These are phyloP conservation scores for Camponotus floridanus DNA, from an alignment of 1,140 invertebrate genomes.

Conservation along the genomic window DNA sequence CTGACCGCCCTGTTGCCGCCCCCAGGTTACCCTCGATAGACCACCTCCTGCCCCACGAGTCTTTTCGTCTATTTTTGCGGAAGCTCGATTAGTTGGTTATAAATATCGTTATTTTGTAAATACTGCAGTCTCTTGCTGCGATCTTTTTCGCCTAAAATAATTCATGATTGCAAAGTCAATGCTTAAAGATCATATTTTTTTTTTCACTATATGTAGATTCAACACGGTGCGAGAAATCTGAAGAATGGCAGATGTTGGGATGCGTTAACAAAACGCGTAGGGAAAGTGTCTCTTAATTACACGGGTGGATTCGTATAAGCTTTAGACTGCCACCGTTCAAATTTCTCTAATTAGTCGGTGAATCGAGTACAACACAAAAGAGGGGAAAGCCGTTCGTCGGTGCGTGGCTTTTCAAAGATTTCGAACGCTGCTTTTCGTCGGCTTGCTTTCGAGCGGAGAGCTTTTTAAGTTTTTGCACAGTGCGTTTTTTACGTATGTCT, in stretches of 20 bases:
- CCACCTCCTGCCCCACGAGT: slow-evolving; percentile 78
- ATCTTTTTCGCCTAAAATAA: not conserved
- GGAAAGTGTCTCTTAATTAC: not conserved
- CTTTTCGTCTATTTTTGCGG: not conserved
- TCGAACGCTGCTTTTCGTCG: not conserved
- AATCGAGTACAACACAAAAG: slow-evolving; percentile 20
- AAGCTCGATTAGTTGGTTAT: slow-evolving; percentile 23
- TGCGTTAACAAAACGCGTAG: not conserved
- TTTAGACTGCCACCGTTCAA: slow-evolving; percentile 37
- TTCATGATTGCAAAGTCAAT: slow-evolving; percentile 24
- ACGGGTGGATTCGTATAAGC: not conserved
- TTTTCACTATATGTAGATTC: not conserved
- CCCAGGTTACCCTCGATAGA: slow-evolving; percentile 77
- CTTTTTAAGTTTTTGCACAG: not conserved
- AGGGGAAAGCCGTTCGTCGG: slow-evolving; percentile 40
- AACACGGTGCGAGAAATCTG: slow-evolving; percentile 14
- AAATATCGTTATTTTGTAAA: not conserved
- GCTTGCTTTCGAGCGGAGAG: not conserved
- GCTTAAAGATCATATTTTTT: slow-evolving; percentile 20
- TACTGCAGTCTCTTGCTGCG: slow-evolving; percentile 25
- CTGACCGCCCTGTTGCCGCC: slow-evolving; percentile 83
- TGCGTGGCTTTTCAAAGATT: slow-evolving; percentile 23
- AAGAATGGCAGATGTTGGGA: slow-evolving; percentile 2
- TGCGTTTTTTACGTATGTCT: slow-evolving; percentile 15
- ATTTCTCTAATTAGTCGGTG: slow-evolving; percentile 52